Conservation (phyloP, 2,888 invertebrate species). For the Idaea biselata region DNA sequence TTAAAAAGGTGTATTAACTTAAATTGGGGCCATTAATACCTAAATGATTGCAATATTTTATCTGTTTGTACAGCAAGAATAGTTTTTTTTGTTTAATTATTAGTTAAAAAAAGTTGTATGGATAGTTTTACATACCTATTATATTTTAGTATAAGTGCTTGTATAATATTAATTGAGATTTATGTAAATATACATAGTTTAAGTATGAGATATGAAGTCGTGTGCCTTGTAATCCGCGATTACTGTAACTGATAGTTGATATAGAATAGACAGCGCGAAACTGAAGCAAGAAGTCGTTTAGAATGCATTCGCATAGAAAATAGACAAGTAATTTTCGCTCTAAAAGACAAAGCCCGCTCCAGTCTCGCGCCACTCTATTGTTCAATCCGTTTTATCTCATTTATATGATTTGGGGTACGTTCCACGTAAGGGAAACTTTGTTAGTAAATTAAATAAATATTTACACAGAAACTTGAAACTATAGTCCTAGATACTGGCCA, state of each 20-base stretch:
- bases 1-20: constrained; percentile 30
- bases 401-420: too few species aligned
- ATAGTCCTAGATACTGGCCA: too few species aligned
- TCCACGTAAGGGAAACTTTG: too few species aligned
- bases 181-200: constrained; percentile 15
- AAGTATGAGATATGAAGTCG: constrained; percentile 25
- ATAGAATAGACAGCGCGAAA: constrained; percentile 9
- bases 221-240: constrained; percentile 45
- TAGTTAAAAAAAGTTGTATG: constrained; percentile 2
- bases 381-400: background rate
- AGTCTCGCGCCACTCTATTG: background rate
- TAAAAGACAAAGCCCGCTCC: background rate
- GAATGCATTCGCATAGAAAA: background rate
- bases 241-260: constrained; percentile 20
- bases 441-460: too few species aligned
- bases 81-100: constrained; percentile 17
- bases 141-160: constrained; percentile 10
- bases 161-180: constrained; percentile 14
- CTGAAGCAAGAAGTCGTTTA: background rate
- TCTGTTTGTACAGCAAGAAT: constrained; percentile 38
- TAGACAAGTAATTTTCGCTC: background rate
- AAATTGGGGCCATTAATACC: constrained; percentile 25
- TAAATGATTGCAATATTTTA: constrained; percentile 31
- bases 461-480: too few species aligned
- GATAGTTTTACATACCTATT: constrained; percentile 9